Evolutionary conservation across 2,797 vertebrate species (phyloP), one percentile per base, ranked within the genome.

Genomic region (Botia kubotai): DNA sequence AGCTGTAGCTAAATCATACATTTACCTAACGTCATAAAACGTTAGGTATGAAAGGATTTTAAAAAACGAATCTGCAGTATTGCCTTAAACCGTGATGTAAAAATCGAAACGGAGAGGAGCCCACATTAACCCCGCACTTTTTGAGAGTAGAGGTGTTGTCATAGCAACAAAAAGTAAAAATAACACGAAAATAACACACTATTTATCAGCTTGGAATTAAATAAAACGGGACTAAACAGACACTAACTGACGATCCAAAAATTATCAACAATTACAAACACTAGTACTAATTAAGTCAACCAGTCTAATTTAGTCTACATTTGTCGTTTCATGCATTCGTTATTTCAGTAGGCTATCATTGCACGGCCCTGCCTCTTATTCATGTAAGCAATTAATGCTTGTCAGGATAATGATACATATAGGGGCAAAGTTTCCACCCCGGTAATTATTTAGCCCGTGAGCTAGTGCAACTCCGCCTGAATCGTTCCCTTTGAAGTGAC

Each of bases 101-200:
- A 53, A 81, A 63, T 69, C 10, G 77, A 72, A 72, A 72, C 77
- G 46, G 75, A 81, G 83, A 80, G 21, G 77, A 84, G 78, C 81
- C 83, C 83, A 83, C 77, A 70, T 74, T 81, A 84, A 87, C 75
- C 83, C 77, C 65, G 82, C 78, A 73, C 70, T 84, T 84, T 86
- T 79, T 83, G 81, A 83, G 79, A 55, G 77, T 78, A 87, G 62
- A 88, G 84, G 88, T 55, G 93, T 93, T 90, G 94, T 93, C 93
- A 93, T 94, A 91, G 94, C 90, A 94, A 94, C 93, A 90, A 90
- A 88, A 91, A 92, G 91, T 93, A 94, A 94, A 94, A 94, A 94
- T 93, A 94, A 93, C 93, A 93, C 88, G 58, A 88, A 92, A 92
- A 78, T 60, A 79, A 71, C 77, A 62, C 55, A 91, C 92, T 91